Evolutionary conservation across 2,113 vertebrate species (phyloP), one percentile per base, ranked within the genome.

Genomic region (Reinhardtius hippoglossoides): DNA sequence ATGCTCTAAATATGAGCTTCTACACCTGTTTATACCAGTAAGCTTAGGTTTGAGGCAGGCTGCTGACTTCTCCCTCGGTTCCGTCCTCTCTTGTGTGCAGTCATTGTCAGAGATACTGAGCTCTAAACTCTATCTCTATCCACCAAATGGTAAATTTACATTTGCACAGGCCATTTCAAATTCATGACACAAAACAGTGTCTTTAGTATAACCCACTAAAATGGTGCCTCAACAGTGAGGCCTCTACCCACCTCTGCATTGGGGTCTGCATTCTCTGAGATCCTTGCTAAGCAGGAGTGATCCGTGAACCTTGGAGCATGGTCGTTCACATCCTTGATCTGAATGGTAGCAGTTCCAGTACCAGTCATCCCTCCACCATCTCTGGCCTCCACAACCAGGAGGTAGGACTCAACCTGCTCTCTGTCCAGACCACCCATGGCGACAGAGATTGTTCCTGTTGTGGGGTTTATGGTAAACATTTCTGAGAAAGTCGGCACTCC

Each of bases 291-390:
- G 85, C 96, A 97, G 5, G 90, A 40, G 3, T 90, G 92, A 64
- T 95, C 92, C 0, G 82, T 90, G 84, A 97, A 97, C 18, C 87
- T 91, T 0, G 96, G 96, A 5, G 94, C 87, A 0, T 97, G 95
- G 85, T 97, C 96, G 1, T 97, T 97, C 54, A 96, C 58, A 0
- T 97, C 96, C 15, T 86, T 92, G 67, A 97, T 82, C 62, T 91
- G 91, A 59, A 97, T 72, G 44, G 95, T 96, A 9, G 95, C 96
- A 0, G 96, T 97, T 44, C 89, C 96, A 0, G 95, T 97, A 54
- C 95, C 95, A 4, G 90, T 92, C 78, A 97, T 93, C 3, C 96
- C 96, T 72, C 95, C 96, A 0, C 96, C 97, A 48, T 97, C 96
- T 82, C 94, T 93, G 54, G 95, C 96, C 89, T 97, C 96, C 61